Conservation (phyloP, 2,113 vertebrate species). For the Perognathus longimembris region DNA sequence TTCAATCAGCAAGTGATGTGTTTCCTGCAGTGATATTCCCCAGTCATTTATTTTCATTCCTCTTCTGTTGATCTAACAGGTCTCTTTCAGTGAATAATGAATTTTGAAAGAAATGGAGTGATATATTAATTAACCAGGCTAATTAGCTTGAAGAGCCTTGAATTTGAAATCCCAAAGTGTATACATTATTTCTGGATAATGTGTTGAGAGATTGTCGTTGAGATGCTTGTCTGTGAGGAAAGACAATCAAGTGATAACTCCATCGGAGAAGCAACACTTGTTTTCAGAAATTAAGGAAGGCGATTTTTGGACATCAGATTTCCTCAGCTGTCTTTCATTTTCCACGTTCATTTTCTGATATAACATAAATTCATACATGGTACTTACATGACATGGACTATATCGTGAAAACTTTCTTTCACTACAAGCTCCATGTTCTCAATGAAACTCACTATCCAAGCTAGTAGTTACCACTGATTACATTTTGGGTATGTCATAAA, state of each 20-base stretch:
- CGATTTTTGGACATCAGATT: background rate
- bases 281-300: constrained; percentile 16
- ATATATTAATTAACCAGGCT: constrained; percentile 80
- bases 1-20: constrained; percentile 62
- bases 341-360: background rate
- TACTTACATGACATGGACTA: background rate
- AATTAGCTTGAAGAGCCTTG: constrained; percentile 76
- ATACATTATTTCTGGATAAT: constrained; percentile 62
- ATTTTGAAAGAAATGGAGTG: constrained; percentile 76
- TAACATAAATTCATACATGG: background rate
- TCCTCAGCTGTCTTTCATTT: background rate
- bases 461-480: background rate
- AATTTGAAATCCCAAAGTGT: constrained; percentile 65
- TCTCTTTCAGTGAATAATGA: constrained; percentile 76
- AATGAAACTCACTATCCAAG: background rate
- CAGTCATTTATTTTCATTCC: constrained; percentile 74
- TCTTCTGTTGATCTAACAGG: constrained; percentile 71
- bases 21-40: constrained; percentile 67
- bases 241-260: background rate
- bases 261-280: background rate
- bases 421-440: accelerated
- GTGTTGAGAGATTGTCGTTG: constrained; percentile 7
- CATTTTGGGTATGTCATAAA: background rate
- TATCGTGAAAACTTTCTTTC: background rate
- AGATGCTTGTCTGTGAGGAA: constrained; percentile 17